Percentiles rank a stretch among this genome's conserved stretches.
Conservation (phyloP, 2,888 invertebrate genomes). For the Ectemnius cavifrons region DNA sequence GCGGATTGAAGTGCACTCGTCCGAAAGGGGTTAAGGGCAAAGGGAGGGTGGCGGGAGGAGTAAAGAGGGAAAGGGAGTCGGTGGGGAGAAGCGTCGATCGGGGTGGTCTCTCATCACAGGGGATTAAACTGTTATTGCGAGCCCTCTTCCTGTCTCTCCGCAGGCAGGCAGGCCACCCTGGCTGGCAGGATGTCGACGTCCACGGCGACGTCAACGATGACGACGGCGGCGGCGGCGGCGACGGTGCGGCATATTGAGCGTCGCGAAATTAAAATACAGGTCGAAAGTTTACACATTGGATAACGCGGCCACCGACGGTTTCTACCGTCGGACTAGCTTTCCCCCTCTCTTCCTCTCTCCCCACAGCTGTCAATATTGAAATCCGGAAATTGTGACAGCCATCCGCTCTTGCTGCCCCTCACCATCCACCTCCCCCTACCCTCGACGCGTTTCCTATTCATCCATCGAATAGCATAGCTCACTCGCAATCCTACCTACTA, state of each 20-base stretch:
- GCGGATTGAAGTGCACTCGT: constrained; percentile 65
- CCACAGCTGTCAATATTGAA: constrained; percentile 70
- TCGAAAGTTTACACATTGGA: constrained; percentile 73
- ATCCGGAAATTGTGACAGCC: constrained; percentile 65
- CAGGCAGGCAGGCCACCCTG: constrained; percentile 27
- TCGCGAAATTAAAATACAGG: constrained; percentile 72
- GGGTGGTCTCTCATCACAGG: constrained; percentile 69
- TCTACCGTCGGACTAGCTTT: too few relatives aligned
- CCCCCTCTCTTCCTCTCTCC: constrained; percentile 16
- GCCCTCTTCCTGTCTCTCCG: constrained; percentile 51
- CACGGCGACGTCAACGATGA: constrained; percentile 36
- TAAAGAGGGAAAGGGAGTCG: too few relatives aligned
- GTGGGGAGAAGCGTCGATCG: constrained; percentile 50
- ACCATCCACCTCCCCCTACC: background rate
- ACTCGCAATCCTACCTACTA: background rate
- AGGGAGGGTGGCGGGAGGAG: constrained; percentile 12
- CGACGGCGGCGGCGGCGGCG: constrained; percentile 40
- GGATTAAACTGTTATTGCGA: constrained; percentile 76
- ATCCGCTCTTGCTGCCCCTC: constrained; percentile 42
- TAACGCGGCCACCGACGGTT: constrained; percentile 52
- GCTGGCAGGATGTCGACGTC: constrained; percentile 43
- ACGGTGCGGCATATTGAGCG: constrained; percentile 68
- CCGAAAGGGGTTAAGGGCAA: constrained; percentile 57
- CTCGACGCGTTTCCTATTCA: background rate
- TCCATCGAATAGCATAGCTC: background rate